Conservation (phyloP, 2,797 vertebrate genomes). For the Gila robusta region DNA sequence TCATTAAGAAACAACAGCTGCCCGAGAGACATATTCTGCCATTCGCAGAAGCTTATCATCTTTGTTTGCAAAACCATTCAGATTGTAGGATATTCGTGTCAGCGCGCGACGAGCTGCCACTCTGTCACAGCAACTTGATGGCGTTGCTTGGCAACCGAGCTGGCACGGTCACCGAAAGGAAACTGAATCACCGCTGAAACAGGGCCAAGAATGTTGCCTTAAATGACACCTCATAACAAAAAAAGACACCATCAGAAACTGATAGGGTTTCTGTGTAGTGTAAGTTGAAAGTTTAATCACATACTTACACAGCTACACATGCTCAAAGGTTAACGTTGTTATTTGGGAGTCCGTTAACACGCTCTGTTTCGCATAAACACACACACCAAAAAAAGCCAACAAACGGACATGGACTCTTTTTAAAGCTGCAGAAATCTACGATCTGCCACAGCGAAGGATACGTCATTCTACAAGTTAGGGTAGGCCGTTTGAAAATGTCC, state of each 20-base stretch:
- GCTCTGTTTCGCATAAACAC: background rate
- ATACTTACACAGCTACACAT: background rate
- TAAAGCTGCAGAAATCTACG: background rate
- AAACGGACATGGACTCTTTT: background rate
- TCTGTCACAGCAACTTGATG: conserved; percentile 39
- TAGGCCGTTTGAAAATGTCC: background rate
- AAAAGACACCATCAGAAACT: background rate
- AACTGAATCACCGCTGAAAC: conserved; percentile 30
- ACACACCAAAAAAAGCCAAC: background rate
- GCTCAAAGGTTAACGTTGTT: conserved; percentile 7
- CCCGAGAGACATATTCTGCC: background rate
- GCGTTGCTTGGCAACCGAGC: conserved; percentile 74
- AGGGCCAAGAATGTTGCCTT: conserved; percentile 9
- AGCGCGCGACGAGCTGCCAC: conserved; percentile 29
- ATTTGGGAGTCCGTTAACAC: background rate
- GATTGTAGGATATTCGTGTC: background rate
- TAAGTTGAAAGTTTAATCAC: background rate
- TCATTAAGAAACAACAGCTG: background rate
- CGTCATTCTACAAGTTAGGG: background rate
- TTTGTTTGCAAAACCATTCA: background rate
- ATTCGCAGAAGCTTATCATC: background rate
- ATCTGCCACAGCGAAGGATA: background rate
- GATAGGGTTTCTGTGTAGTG: background rate
- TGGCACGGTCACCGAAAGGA: conserved; percentile 40
- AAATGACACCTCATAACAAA: background rate